Conservation (phyloP, 2,888 invertebrate genomes). For the Aplocera efformata region DNA sequence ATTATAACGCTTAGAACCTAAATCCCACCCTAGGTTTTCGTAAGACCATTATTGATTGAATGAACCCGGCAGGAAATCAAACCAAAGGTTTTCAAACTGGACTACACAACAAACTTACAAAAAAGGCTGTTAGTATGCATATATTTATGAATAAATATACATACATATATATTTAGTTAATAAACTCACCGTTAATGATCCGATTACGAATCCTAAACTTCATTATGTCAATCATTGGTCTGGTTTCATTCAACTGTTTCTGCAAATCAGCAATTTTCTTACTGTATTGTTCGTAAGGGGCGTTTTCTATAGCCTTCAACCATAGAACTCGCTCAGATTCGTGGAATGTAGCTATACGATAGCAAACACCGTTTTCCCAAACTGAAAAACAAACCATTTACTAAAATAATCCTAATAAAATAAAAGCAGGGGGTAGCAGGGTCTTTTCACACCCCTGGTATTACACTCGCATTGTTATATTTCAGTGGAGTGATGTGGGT, state of each 20-base stretch:
- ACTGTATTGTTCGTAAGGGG: constrained; percentile 91
- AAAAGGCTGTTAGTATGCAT: too few relatives aligned
- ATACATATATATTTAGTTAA: background rate
- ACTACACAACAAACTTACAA: too few relatives aligned
- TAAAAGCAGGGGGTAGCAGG: too few relatives aligned
- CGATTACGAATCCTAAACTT: constrained; percentile 86
- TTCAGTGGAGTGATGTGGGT: too few relatives aligned
- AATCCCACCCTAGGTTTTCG: too few relatives aligned
- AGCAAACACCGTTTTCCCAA: constrained; percentile 90
- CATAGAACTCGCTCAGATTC: constrained; percentile 91
- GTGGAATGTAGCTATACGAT: constrained; percentile 89
- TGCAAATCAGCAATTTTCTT: constrained; percentile 85
- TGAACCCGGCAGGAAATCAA: too few relatives aligned
- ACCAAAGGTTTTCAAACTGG: too few relatives aligned
- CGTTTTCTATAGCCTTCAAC: constrained; percentile 90
- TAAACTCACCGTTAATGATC: constrained; percentile 82
- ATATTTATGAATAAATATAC: constrained; percentile 1
- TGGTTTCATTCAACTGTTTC: constrained; percentile 83
- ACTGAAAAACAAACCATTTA: constrained; percentile 68
- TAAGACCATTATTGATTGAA: too few relatives aligned
- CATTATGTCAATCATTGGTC: constrained; percentile 83
- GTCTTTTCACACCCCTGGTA: too few relatives aligned
- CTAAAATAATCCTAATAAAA: too few relatives aligned
- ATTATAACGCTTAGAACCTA: too few relatives aligned
- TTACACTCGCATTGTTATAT: too few relatives aligned